phyloP scores from a whole-genome alignment of 2,888 invertebrate genomes.

The Lithosia quadra region DNA sequence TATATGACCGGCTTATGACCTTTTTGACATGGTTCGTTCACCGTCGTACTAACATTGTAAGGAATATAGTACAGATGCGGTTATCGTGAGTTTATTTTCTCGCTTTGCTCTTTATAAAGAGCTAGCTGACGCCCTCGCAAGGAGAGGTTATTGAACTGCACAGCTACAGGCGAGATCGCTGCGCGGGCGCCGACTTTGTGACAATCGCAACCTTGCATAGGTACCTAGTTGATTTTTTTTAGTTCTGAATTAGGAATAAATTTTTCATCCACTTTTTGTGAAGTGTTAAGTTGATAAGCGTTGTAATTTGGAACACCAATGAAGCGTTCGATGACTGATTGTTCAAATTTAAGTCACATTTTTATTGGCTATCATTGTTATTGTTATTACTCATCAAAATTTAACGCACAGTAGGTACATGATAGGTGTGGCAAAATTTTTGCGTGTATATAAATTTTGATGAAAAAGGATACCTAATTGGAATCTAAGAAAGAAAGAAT shows the following conservation, averaged over 20 bases:
- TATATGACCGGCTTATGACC: conserved; percentile 72
- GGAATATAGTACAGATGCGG: conserved; percentile 74
- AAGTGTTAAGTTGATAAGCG: conserved; percentile 6
- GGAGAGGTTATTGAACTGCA: conserved; percentile 74
- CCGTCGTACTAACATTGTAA: conserved; percentile 67
- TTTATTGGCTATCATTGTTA: not conserved
- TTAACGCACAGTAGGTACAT: not conserved
- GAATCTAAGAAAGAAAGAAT: not conserved
- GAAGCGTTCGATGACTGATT: not conserved
- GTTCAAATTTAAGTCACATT: not conserved
- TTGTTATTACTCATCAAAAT: not conserved
- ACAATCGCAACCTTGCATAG: conserved; percentile 73
- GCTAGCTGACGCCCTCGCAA: conserved; percentile 80
- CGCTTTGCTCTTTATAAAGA: conserved; percentile 82
- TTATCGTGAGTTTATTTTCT: conserved; percentile 82
- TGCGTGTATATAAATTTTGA: no score
- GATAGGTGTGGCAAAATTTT: not conserved
- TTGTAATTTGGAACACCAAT: conserved; percentile 10
- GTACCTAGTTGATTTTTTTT: conserved; percentile 31
- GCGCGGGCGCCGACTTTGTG: conserved; percentile 67
- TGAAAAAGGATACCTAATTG: no score
- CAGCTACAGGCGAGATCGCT: conserved; percentile 67
- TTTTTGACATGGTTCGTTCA: conserved; percentile 77
- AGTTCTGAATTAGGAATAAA: conserved; percentile 12
- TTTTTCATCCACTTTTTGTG: conserved; percentile 2